phyloP scores from a whole-genome alignment of 2,888 invertebrate genomes.

The Uropetala carovei region DNA sequence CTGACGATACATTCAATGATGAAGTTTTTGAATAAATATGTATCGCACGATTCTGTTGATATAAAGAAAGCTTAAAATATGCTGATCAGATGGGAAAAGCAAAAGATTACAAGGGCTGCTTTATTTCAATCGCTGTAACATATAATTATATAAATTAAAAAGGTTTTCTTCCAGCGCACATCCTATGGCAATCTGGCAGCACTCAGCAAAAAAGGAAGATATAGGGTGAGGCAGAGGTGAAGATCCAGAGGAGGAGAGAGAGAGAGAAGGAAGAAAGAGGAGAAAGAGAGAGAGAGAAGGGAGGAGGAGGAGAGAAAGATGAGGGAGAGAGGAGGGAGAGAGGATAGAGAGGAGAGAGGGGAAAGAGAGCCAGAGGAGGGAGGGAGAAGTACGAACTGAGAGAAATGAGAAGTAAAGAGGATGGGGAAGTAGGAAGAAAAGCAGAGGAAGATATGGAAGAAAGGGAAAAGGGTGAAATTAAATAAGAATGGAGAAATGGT shows the following conservation, averaged over 20 bases:
- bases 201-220: neutral
- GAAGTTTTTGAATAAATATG: no score
- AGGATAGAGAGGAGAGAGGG: neutral
- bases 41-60: no score
- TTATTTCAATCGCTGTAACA: neutral
- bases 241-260: neutral
- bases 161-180: neutral
- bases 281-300: neutral
- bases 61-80: no score
- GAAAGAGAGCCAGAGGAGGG: neutral
- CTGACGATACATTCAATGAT: no score
- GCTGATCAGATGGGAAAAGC: no score
- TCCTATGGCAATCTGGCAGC: slow-evolving; percentile 8
- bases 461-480: neutral
- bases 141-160: no score
- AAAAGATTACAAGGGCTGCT: no score
- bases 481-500: neutral
- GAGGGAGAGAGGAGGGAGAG: neutral
- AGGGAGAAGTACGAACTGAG: neutral
- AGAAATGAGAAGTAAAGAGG: neutral
- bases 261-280: neutral
- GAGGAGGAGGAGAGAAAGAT: neutral
- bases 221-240: neutral
- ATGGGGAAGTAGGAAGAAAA: neutral
- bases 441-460: neutral